A percentile compares a stretch with the other conserved stretches of the same genome.
Conservation (phyloP, 2,113 vertebrate species). For the Microcebus griseorufus region DNA sequence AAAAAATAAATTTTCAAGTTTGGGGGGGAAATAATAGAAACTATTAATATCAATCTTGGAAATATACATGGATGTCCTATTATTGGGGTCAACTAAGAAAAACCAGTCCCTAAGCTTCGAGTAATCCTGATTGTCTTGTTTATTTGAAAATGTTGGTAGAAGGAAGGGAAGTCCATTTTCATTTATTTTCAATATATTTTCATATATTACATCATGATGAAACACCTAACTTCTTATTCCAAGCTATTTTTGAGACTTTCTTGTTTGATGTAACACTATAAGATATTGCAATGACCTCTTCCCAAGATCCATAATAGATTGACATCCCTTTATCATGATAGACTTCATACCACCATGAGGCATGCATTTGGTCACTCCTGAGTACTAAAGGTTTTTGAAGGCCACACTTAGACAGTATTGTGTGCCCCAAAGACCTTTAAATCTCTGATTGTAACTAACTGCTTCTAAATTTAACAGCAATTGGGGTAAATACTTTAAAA, state of each 20-base stretch:
- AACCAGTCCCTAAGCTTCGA: neutral
- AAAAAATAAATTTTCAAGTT: neutral
- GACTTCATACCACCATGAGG: neutral
- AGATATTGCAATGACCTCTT: neutral
- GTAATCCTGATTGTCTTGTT: neutral
- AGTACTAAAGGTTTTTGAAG: neutral
- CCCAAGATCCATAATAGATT: neutral
- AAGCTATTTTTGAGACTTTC: neutral
- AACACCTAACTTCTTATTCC: neutral
- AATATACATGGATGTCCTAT: neutral
- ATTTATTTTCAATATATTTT: neutral
- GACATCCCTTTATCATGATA: neutral
- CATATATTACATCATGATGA: neutral
- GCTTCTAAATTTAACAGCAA: neutral
- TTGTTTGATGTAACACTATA: neutral
- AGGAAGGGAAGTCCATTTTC: fast-evolving
- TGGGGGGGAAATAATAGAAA: neutral
- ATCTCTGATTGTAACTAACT: neutral
- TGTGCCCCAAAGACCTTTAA: neutral
- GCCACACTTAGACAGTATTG: neutral
- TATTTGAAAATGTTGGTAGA: neutral
- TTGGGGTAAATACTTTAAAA: neutral
- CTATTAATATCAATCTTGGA: neutral
- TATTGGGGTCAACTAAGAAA: neutral
- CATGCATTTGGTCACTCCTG: neutral